These are phyloP conservation scores for Sebastolobus altivelis DNA, from an alignment of 2,797 vertebrate genomes.

Conservation along the genomic window DNA sequence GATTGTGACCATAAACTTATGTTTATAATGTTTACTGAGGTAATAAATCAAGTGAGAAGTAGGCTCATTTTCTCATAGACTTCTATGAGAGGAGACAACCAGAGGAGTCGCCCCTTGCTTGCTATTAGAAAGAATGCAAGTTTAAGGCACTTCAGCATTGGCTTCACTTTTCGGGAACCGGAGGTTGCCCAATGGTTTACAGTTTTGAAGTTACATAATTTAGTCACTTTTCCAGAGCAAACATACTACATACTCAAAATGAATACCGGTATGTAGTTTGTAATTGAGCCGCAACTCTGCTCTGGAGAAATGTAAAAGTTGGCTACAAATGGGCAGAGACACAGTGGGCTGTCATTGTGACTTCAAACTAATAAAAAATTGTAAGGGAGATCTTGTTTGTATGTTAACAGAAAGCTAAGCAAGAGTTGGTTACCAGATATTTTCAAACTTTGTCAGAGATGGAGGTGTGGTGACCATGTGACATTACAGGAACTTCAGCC, in stretches of 20 bases:
- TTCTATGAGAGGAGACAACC: too few species aligned
- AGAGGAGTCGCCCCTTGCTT: too few species aligned
- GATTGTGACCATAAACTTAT: too few species aligned
- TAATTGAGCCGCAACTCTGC: neutral
- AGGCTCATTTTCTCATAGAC: too few species aligned
- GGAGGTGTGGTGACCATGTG: neutral
- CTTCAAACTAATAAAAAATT: neutral
- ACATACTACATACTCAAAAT: neutral
- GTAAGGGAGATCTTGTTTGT: neutral
- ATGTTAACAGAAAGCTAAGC: neutral
- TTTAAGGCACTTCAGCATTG: too few species aligned
- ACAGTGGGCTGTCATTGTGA: neutral
- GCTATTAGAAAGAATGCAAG: too few species aligned
- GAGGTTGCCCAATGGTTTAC: neutral
- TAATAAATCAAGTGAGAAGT: too few species aligned
- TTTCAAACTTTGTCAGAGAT: conserved; percentile 2
- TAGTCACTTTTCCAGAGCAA: neutral
- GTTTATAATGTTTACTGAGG: too few species aligned
- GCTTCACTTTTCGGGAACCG: too few species aligned
- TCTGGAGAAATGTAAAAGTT: neutral
- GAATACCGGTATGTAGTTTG: neutral
- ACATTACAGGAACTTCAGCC: neutral
- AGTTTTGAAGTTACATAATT: neutral
- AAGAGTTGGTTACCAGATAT: neutral
- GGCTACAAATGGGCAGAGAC: neutral